Evolutionary conservation across 2,113 vertebrate genomes (phyloP).

Genomic region (Orcinus orca): DNA sequence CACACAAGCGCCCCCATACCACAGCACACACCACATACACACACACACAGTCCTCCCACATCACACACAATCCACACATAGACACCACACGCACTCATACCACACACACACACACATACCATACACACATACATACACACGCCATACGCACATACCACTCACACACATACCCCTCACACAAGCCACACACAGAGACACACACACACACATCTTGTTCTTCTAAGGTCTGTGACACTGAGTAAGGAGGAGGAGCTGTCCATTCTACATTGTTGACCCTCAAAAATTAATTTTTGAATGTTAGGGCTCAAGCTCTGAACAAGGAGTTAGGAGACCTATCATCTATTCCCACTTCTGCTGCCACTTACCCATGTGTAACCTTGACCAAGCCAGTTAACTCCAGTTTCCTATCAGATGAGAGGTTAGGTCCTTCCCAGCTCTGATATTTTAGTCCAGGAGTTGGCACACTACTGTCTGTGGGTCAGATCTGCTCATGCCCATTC

Average conservation of each 20-base stretch:
- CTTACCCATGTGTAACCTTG: neutral
- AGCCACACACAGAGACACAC: neutral
- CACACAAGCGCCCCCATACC: neutral
- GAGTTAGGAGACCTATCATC: neutral
- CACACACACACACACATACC: neutral
- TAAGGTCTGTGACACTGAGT: neutral
- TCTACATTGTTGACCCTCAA: neutral
- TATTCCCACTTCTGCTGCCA: neutral
- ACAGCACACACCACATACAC: neutral
- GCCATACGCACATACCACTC: neutral
- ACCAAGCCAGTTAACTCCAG: neutral
- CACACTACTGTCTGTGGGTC: neutral
- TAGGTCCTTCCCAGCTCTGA: neutral
- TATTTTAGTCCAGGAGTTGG: neutral
- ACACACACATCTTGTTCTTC: neutral
- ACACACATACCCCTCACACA: neutral
- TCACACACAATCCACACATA: neutral
- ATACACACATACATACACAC: neutral
- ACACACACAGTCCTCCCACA: neutral
- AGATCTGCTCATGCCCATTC: neutral
- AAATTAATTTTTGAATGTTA: conserved; percentile 12
- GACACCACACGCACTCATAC: neutral
- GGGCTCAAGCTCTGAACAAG: neutral
- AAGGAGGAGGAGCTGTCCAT: neutral
- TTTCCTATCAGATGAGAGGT: neutral